Evolutionary conservation across 2,113 vertebrate genomes (phyloP), one percentile per base, ranked within the genome.

Genomic region (Diphyllodes magnificus): DNA sequence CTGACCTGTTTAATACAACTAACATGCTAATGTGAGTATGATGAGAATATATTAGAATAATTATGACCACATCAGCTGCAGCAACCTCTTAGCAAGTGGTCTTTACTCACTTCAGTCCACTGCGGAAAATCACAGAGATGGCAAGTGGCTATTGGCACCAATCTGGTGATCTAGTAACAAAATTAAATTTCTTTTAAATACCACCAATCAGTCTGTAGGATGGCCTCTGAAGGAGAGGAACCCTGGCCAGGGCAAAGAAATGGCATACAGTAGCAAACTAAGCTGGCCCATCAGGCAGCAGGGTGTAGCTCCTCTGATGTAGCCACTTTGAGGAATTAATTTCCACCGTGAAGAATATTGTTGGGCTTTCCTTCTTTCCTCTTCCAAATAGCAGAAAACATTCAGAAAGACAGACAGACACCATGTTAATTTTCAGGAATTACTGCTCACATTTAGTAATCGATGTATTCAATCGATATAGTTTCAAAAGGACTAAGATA

Each of bases 211-310:
- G 27, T 56, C 16, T 53, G 25, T 8, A 57, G 11, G 40, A 77
- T 15, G 5, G 63, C 23, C 12, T 69, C 33, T 56, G 68, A 57
- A 71, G 51, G 14, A 56, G 10, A 40, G 17, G 9, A 82, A 27
- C 5, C 5, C 20, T 27, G 68, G 13, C n/a, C 47, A 15, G 50
- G 28, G 13, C 37, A 82, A 47, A 72, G 9, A 15, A 53, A 17
- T 30, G 31, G 13, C 42, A 42, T 16, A 9, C 4, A 13, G 24
- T 1, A 25, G 24, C 10, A 76, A 90, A 15, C 7, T 42, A 18
- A 59, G 10, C 13, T 7, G 6, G 8, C 33, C 22, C 4, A 3
- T 40, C 17, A 61, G 30, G 16, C 9, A 40, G 5, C 0, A 1
- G 14, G 1, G 4, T 35, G 9, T 30, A 68, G 64, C 81, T 72